These are phyloP conservation scores for Gambelia wislizenii DNA, from an alignment of 2,797 vertebrate species.

Conservation along the genomic window DNA sequence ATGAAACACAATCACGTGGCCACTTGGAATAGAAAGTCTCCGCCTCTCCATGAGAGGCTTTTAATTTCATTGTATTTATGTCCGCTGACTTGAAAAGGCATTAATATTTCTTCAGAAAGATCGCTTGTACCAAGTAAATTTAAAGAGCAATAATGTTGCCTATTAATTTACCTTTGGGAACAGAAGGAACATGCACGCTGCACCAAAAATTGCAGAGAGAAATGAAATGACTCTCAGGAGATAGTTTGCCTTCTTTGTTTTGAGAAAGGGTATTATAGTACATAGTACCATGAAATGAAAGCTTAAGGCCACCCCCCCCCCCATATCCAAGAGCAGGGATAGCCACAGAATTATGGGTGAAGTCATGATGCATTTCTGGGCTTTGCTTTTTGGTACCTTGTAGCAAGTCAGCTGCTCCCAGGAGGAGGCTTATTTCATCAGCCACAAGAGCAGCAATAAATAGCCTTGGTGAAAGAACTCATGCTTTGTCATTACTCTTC, in stretches of 20 bases:
- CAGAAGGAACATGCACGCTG: background rate
- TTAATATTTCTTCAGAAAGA: slow-evolving; percentile 43
- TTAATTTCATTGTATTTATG: slow-evolving; percentile 36
- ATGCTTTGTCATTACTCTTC: background rate
- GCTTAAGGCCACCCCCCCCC: slow-evolving; percentile 36
- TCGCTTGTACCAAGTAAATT: slow-evolving; percentile 20
- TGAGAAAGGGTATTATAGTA: slow-evolving; percentile 38
- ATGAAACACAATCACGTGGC: background rate
- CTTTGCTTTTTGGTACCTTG: background rate
- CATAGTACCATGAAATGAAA: slow-evolving; percentile 20
- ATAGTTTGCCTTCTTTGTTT: background rate
- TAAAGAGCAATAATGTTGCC: slow-evolving; percentile 34
- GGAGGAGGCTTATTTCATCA: background rate
- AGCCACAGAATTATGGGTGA: slow-evolving; percentile 52
- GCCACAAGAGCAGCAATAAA: background rate
- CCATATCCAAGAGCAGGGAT: slow-evolving; percentile 49
- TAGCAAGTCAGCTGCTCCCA: background rate
- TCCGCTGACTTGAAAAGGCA: slow-evolving; percentile 46
- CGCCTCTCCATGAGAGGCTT: slow-evolving; percentile 43
- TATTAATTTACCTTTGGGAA: background rate
- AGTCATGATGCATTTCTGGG: background rate
- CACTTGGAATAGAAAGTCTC: slow-evolving; percentile 34
- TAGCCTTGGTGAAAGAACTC: background rate
- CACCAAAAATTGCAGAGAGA: background rate
- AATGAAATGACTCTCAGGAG: background rate